A percentile compares a stretch with the other conserved stretches of the same genome.
phyloP scores from a whole-genome alignment of 1,140 invertebrate species.

The Sitobion miscanthi region DNA sequence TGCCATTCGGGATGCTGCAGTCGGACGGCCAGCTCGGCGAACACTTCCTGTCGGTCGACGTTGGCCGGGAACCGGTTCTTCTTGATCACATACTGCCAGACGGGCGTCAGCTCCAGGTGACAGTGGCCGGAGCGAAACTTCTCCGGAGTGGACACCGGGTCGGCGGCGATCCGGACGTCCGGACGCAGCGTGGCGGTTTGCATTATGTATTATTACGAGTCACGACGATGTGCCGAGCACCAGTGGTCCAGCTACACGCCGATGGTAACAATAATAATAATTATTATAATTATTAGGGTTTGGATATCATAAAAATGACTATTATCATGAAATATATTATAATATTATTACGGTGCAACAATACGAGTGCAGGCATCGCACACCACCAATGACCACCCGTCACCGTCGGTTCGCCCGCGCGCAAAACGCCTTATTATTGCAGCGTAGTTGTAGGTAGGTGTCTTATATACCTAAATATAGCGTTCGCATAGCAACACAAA shows the following conservation, averaged over 20 bases:
- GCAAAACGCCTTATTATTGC: background rate
- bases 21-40: constrained; percentile 72
- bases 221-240: background rate
- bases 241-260: constrained; percentile 56
- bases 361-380: background rate
- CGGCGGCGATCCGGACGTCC: constrained; percentile 60
- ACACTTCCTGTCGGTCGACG: constrained; percentile 70
- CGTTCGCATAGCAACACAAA: constrained; percentile 32
- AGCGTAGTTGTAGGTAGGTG: background rate
- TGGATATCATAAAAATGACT: background rate
- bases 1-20: constrained; percentile 81
- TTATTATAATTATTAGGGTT: background rate
- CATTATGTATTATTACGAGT: background rate
- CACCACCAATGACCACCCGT: background rate
- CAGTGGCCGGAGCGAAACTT: constrained; percentile 38
- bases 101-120: constrained; percentile 71
- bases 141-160: constrained; percentile 60
- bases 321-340: background rate
- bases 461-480: background rate
- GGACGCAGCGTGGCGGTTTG: constrained; percentile 35
- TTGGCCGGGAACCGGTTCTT: constrained; percentile 67
- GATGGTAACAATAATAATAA: too few relatives aligned
- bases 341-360: background rate
- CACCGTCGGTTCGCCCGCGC: background rate
- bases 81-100: constrained; percentile 77